Evolutionary conservation across 2,797 vertebrate species (phyloP), one percentile per base, ranked within the genome.

Genomic region (Erpetoichthys calabaricus): DNA sequence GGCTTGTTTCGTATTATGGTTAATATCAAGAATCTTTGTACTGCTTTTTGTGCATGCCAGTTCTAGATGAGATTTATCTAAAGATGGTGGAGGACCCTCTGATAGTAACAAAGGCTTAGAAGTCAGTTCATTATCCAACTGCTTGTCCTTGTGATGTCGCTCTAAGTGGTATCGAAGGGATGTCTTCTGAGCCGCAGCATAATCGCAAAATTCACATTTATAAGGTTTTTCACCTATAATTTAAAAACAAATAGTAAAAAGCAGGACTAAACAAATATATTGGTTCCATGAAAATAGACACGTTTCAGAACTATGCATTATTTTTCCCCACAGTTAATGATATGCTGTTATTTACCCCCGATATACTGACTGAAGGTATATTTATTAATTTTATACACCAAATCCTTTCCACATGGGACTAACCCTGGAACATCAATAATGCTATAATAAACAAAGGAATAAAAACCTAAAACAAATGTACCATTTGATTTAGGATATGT

Each of bases 111-210:
- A 70, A 1, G 64, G 70, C 67, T 82, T 87, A 63, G 74, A 75
- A 5, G 86, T 79, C 63, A 72, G 72, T 0, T 88, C 89, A 0
- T 77, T 57, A 1, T 81, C 86, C 0, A 73, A 70, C 5, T 81
- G 81, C 62, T 86, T 90, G 66, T 91, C 91, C 68, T 92, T 95
- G 85, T 99, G 96, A 44, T 93, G 92, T 55, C 91, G 84, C 64
- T 94, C 92, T 73, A 97, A 70, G 65, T 99, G 96, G 62, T 98
- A 99, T 55, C 94, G 87, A 64, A 98, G 73, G 1, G 96, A 98
- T 0, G 94, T 99, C 69, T 97, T 98, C 83, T 99, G 96, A 45
- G 96, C 94, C 7, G 92, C 94, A 8, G 93, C 91, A 2, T 99
- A 99, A 61, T 94, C 90, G 60, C 96, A 99, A 72, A 94, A 91